Conservation (phyloP, 64 coral and sea anemone genomes). For the Astreopora myriophthalma region DNA sequence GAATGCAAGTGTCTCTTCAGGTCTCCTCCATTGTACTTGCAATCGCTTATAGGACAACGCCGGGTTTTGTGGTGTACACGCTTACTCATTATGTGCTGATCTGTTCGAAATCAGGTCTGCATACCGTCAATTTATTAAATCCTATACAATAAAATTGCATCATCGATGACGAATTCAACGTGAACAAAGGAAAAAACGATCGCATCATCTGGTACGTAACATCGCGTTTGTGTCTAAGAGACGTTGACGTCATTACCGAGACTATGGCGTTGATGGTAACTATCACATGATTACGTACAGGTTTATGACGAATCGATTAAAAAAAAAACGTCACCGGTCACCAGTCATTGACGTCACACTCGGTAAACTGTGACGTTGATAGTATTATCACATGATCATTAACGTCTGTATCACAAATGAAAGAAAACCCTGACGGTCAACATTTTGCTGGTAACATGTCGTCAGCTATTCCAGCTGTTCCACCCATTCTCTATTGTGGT, state of each 20-base stretch:
- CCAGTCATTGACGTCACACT: too few relatives aligned
- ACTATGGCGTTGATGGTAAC: too few relatives aligned
- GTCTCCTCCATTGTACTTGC: not conserved
- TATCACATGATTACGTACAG: too few relatives aligned
- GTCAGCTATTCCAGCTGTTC: not conserved
- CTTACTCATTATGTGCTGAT: not conserved
- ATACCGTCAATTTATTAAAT: not conserved
- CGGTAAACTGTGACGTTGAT: too few relatives aligned
- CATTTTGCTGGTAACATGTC: not conserved
- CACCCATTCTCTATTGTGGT: not conserved
- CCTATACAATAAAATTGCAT: not conserved
- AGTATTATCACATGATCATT: not conserved
- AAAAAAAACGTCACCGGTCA: too few relatives aligned
- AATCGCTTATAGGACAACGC: not conserved
- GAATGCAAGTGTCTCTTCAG: not conserved
- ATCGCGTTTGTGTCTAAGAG: too few relatives aligned
- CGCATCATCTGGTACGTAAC: too few relatives aligned
- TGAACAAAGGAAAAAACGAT: too few relatives aligned
- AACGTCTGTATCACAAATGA: not conserved
- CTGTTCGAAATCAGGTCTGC: not conserved
- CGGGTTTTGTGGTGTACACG: not conserved
- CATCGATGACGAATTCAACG: not conserved
- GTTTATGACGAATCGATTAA: too few relatives aligned
- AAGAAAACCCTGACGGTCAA: not conserved
- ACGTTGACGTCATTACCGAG: too few relatives aligned